Evolutionary conservation across 2,888 invertebrate species (phyloP), one percentile per base, ranked within the genome.

Genomic region (Dryococelus australis): DNA sequence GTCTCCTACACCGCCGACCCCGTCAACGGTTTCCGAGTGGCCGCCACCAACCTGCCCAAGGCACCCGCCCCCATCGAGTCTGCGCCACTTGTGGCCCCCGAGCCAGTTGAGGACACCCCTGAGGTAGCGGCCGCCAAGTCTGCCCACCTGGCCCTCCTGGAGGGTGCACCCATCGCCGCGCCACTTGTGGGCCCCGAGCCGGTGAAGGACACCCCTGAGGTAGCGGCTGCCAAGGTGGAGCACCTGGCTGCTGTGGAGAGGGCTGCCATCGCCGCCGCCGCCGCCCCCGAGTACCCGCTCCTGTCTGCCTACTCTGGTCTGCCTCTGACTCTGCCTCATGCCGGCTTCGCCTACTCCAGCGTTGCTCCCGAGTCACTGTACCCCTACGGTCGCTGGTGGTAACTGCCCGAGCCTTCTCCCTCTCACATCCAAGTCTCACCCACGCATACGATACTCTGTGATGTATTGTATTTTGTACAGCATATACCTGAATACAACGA

Each of bases 71-170:
- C 90, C 13, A 89, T 85, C 13, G 90, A 87, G 13, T 92, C 92
- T 35, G 88, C 89, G 28, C 87, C 88, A n/a, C 89, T 88, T 79
- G 86, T 87, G 47, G 89, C 87, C 24, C 90, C 90, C 28, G 88
- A 89, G 87, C 90, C 91, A 24, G 90, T 90, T 16, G 85, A 90
- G 87, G 90, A 90, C 88, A 90, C 90, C 65, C 88, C 90, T 81
- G 93, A 93, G 90, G 93, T 93, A 0, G 93, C 94, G 85, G 93
- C 93, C 81, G 94, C 94, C 87, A 94, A 93, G 90, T 92, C 92
- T 84, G 93, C 92, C 51, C 94, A 94, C 89, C 92, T 93, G 84
- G 93, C 93, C 88, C 47, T 84, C 24, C 81, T 86, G 79, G 87
- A 87, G 28, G 87, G 65, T 28, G 80, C 87, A 9, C 87, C 87